Evolutionary conservation across 2,113 vertebrate species (phyloP).

Genomic region (pig (Sus scrofa)): T2T-Sscrofa CM000828.6:36424001-36424500

Average conservation of each 20-base stretch:
- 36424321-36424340: conserved; percentile 5
- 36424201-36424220: neutral
- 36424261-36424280: neutral
- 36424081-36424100: neutral
- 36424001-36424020: neutral
- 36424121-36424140: neutral
- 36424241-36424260: neutral
- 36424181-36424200: neutral
- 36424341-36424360: neutral
- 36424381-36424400: neutral
- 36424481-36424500: too few species aligned
- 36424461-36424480: neutral
- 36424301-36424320: neutral
- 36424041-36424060: neutral
- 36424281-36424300: neutral
- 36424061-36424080: neutral
- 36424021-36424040: neutral
- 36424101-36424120: neutral
- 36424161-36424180: neutral
- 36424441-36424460: neutral
- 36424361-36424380: neutral
- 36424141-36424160: neutral
- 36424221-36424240: neutral
- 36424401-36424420: neutral
- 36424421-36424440: neutral